Evolutionary conservation across 2,888 invertebrate species (phyloP), one percentile per base, ranked within the genome.

Genomic region (Caenorhabditis sinica): DNA sequence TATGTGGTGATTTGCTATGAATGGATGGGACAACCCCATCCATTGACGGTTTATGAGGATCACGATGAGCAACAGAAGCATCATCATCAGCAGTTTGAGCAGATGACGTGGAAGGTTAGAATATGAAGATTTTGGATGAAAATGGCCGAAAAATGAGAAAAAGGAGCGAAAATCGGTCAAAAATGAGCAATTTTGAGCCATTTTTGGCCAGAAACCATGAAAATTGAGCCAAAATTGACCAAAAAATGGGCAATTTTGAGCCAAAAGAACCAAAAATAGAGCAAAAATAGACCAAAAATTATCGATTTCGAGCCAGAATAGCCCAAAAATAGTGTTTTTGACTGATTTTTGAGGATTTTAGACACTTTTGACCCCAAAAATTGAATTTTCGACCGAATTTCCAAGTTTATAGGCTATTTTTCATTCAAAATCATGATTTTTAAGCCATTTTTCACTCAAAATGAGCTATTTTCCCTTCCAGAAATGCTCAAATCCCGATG

Each of bases 11-110:
- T 88, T 68, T 77, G 82, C 45, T 88, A 88, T 79, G 88, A 86
- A 74, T 88, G 88, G 88, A 81, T 79, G 65, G 88, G 88, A 43
- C 73, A 71, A 49, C 83, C 88, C 1, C 88, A 88, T 76, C 86
- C 88, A 45, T 45, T 88, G 20, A 79, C 86, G n/a, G 83, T 88
- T 45, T 75, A 80, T 53, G 80, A 84, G 33, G 76, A 80, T 43
- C 23, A 61, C 0, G 13, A 33, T 3, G 75, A 75, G 45, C 65
- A 69, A 36, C 25, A 25, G 8, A 8, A 33, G 8, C 17, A 33
- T 0, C 65, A 79, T 23, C 15, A 25, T 1, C 17, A 33, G 6
- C 17, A 33, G 0, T 72, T 66, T 36, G 60, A 80, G 36, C 84
- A 80, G 36, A 75, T 72, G 60, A 84, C 80, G 40, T 84, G 84